phyloP scores from a whole-genome alignment of 2,113 vertebrate genomes.

The Dasypus novemcinctus region DNA sequence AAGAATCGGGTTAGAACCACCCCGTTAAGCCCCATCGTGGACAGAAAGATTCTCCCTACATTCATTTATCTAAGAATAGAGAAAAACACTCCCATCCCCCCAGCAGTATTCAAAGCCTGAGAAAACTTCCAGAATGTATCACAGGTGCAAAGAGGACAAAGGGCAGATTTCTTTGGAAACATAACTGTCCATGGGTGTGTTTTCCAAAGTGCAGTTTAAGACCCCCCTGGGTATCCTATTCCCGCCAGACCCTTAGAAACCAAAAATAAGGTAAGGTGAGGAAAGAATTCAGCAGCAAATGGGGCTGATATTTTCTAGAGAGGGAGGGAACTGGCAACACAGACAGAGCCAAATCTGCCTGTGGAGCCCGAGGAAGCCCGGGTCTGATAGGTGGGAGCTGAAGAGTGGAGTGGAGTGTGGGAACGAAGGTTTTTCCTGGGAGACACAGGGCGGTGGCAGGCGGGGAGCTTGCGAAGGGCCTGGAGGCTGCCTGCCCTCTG shows the following conservation, averaged over 20 bases:
- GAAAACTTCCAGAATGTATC: background rate
- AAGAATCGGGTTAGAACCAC: background rate
- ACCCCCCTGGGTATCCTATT: background rate
- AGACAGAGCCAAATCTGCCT: background rate
- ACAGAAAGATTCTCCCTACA: background rate
- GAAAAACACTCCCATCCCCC: background rate
- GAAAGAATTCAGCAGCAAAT: background rate
- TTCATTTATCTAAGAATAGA: background rate
- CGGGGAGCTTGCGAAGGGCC: background rate
- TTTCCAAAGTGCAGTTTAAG: background rate
- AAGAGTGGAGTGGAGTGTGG: rapidly evolving
- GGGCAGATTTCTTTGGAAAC: constrained; percentile 50
- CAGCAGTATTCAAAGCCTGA: constrained; percentile 16
- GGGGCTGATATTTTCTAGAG: background rate
- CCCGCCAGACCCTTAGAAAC: background rate
- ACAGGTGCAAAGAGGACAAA: background rate
- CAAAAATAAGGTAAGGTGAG: background rate
- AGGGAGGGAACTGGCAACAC: background rate
- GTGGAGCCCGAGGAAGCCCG: background rate
- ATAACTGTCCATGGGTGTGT: background rate
- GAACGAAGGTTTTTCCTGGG: background rate
- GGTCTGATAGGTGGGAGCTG: background rate
- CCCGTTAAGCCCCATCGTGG: background rate
- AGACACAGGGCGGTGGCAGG: too few species aligned
- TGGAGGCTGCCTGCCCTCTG: background rate